These are phyloP conservation scores for Melanostigma gelatinosum DNA, from an alignment of 2,113 vertebrate species.

Conservation along the genomic window DNA sequence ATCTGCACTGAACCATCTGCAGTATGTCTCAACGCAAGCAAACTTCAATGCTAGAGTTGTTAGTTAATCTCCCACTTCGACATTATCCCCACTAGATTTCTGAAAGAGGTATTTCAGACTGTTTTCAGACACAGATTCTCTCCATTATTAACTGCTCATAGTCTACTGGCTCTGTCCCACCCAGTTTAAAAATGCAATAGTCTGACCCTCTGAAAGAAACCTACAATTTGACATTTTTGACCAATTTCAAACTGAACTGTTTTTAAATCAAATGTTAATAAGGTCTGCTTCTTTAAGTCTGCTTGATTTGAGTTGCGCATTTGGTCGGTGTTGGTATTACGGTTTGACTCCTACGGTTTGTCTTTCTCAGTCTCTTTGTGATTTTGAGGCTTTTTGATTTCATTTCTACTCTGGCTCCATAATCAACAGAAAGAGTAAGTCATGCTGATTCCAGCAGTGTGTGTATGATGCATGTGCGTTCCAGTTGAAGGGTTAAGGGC, in stretches of 20 bases:
- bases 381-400: background rate
- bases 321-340: slow-evolving; percentile 1
- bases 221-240: no score
- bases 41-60: no score
- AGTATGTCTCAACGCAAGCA: no score
- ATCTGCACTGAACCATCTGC: no score
- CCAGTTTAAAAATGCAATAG: background rate
- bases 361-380: background rate
- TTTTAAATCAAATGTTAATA: background rate
- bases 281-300: background rate
- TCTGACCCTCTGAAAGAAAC: background rate
- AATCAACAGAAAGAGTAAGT: background rate
- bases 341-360: background rate
- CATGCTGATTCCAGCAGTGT: background rate
- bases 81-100: no score
- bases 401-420: background rate
- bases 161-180: no score
- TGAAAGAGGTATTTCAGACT: no score
- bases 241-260: background rate
- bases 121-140: background rate
- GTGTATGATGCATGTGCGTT: background rate
- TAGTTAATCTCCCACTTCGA: no score
- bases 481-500: background rate
- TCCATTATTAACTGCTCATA: background rate
- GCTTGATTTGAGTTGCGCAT: background rate